A percentile compares a stretch with the other conserved stretches of the same genome.
Conservation (phyloP, 92 coral and sea anemone genomes). For the Pocillopora grandis region DNA sequence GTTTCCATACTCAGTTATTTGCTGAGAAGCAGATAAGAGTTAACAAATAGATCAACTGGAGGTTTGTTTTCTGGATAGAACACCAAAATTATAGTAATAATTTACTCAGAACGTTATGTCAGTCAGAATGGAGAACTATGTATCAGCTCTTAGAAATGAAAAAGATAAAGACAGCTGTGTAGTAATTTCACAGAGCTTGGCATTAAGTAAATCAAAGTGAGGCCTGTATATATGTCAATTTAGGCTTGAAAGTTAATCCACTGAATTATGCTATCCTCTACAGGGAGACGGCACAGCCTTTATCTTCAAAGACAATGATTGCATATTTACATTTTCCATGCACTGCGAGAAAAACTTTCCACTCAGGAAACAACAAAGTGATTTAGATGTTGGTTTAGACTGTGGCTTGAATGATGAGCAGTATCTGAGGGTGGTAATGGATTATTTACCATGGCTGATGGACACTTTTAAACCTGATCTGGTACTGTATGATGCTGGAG, state of each 20-base stretch:
- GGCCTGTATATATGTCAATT: not conserved
- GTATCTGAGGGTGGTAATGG: constrained; percentile 50
- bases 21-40: too few species aligned
- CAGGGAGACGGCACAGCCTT: constrained; percentile 80
- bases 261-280: not conserved
- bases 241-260: not conserved
- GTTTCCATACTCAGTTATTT: too few species aligned
- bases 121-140: too few species aligned
- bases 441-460: constrained; percentile 63
- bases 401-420: constrained; percentile 61
- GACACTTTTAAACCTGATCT: constrained; percentile 63
- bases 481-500: constrained; percentile 71
- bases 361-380: constrained; percentile 61
- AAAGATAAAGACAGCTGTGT: too few species aligned
- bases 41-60: too few species aligned
- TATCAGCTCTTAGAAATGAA: too few species aligned
- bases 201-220: not conserved
- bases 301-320: constrained; percentile 52
- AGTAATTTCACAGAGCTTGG: too few species aligned
- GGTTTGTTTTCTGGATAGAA: too few species aligned
- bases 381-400: constrained; percentile 62
- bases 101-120: too few species aligned
- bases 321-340: constrained; percentile 64
- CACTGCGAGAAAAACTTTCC: constrained; percentile 77
- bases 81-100: too few species aligned